Evolutionary conservation across 2,113 vertebrate genomes (phyloP).

Genomic region (Penelope pileata): DNA sequence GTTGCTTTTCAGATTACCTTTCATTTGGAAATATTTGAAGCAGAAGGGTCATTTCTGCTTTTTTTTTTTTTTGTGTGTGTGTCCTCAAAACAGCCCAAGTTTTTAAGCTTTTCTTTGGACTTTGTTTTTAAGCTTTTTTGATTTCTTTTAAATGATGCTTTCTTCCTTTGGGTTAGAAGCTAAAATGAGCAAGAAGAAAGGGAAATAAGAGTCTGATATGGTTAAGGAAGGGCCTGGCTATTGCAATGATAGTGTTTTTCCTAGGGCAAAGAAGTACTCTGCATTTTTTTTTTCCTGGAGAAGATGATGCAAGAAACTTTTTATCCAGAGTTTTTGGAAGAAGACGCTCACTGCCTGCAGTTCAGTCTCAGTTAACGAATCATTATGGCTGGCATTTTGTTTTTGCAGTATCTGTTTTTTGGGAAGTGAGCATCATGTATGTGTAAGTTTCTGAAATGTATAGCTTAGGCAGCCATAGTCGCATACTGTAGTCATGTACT

Average conservation of each 20-base stretch:
- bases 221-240: neutral
- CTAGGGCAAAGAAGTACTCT: rapidly evolving
- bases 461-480: neutral
- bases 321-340: neutral
- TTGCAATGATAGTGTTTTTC: neutral
- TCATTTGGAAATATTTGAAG: neutral
- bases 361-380: rapidly evolving
- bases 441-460: neutral
- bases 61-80: neutral
- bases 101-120: neutral
- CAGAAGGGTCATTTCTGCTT: neutral
- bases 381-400: rapidly evolving
- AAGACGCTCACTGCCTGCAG: rapidly evolving
- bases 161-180: neutral
- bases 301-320: neutral
- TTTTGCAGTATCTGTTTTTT: neutral
- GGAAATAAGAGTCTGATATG: neutral
- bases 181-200: neutral
- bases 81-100: neutral
- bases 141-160: neutral
- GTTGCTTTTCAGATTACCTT: neutral
- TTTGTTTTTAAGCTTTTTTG: rapidly evolving
- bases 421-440: rapidly evolving
- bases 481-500: rapidly evolving
- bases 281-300: neutral